Conservation (phyloP, 1,140 invertebrate genomes). For the Neodiprion pinetum region DNA sequence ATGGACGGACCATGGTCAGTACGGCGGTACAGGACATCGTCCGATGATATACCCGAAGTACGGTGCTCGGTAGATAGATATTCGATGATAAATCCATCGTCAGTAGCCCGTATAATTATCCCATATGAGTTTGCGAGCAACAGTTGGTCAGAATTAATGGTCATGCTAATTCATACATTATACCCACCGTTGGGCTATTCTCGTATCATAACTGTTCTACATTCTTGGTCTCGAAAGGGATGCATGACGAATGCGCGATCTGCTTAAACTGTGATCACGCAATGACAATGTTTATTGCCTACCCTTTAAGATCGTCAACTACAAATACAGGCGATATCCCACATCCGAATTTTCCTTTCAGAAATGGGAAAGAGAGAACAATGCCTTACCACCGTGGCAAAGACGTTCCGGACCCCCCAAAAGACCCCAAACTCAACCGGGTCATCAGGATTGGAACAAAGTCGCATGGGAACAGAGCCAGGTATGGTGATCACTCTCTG, state of each 20-base stretch:
- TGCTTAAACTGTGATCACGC: too few species aligned
- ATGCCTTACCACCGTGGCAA: constrained; percentile 65
- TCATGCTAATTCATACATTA: background rate
- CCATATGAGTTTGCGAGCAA: constrained; percentile 42
- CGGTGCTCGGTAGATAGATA: too few species aligned
- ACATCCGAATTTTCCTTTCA: constrained; percentile 41
- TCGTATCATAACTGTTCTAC: background rate
- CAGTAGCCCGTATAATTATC: too few species aligned
- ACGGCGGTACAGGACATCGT: too few species aligned
- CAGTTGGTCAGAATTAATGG: background rate
- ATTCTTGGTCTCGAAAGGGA: too few species aligned
- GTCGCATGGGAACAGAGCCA: constrained; percentile 67
- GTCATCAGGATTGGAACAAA: constrained; percentile 63
- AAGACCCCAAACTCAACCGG: constrained; percentile 62
- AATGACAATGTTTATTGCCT: too few species aligned
- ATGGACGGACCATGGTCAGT: too few species aligned
- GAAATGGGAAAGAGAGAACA: constrained; percentile 77
- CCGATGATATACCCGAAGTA: too few species aligned
- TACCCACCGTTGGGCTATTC: background rate
- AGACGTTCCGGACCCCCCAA: constrained; percentile 63
- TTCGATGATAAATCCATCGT: too few species aligned
- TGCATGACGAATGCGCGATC: too few species aligned
- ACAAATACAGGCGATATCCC: too few species aligned
- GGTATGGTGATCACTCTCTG: constrained; percentile 55
- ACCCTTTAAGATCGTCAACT: too few species aligned